phyloP scores from a whole-genome alignment of 64 coral and sea anemone species.

The Pocillopora damicornis region DNA sequence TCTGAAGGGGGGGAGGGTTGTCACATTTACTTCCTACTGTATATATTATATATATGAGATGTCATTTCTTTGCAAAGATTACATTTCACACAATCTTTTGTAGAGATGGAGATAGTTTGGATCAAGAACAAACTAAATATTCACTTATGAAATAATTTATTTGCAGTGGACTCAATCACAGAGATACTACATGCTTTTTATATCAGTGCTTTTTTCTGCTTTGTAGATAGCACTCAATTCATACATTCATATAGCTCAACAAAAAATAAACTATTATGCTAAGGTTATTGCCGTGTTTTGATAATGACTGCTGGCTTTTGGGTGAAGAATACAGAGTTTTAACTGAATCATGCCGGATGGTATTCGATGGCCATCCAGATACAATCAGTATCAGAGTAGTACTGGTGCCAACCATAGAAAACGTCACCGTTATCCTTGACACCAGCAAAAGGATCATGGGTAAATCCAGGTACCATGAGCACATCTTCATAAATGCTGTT shows the following conservation, averaged over 20 bases:
- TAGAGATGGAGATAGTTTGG: not conserved
- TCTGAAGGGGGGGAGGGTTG: not conserved
- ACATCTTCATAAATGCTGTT: slow-evolving; percentile 77
- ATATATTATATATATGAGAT: slow-evolving; percentile 21
- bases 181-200: too few relatives aligned
- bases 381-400: slow-evolving; percentile 77
- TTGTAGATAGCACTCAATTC: too few relatives aligned
- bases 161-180: not conserved
- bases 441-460: slow-evolving; percentile 68
- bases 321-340: not conserved
- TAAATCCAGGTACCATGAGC: slow-evolving; percentile 70
- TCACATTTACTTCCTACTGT: not conserved
- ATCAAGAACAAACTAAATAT: not conserved
- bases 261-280: too few relatives aligned
- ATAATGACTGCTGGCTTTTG: not conserved
- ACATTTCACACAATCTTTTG: not conserved
- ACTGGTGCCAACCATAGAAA: slow-evolving; percentile 74
- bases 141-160: slow-evolving; percentile 3
- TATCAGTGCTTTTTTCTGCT: too few relatives aligned
- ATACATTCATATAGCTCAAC: too few relatives aligned
- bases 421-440: slow-evolving; percentile 49
- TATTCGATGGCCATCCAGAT: slow-evolving; percentile 83
- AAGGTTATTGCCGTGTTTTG: too few relatives aligned
- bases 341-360: slow-evolving; percentile 29
- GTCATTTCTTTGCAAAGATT: not conserved